phyloP scores from a whole-genome alignment of 2,888 invertebrate genomes.

The Drosophila kanekoi region DNA sequence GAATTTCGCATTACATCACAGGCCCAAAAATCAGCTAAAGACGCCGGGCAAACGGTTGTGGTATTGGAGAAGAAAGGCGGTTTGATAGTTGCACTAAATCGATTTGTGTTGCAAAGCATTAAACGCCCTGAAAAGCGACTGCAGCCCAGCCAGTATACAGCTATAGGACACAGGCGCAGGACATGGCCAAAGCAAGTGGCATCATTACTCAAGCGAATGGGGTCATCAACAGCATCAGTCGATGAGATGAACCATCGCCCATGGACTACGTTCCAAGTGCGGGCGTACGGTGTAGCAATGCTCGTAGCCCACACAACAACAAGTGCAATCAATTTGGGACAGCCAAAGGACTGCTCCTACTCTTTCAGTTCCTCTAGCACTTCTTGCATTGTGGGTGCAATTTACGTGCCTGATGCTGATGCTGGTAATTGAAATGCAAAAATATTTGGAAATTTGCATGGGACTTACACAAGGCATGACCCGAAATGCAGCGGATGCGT shows the following conservation, averaged over 20 bases:
- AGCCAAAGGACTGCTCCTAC: conserved; percentile 34
- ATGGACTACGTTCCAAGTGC: not conserved
- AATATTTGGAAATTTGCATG: conserved; percentile 74
- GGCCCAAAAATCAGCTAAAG: conserved; percentile 56
- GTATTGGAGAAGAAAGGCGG: not conserved
- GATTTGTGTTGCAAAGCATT: conserved; percentile 49
- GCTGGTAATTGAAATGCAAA: conserved; percentile 80
- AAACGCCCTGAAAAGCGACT: conserved; percentile 38
- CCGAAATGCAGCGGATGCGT: conserved; percentile 42
- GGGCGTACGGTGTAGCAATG: not conserved
- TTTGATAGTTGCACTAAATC: conserved; percentile 47
- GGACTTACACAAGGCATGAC: conserved; percentile 23
- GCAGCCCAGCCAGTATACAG: conserved; percentile 13
- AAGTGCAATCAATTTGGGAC: conserved; percentile 72
- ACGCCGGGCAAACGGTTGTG: conserved; percentile 16
- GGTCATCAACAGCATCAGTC: conserved; percentile 71
- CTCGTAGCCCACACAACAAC: conserved; percentile 1
- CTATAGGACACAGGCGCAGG: conserved; percentile 8
- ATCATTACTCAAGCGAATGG: conserved; percentile 80
- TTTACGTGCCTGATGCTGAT: conserved; percentile 68
- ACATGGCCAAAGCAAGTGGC: conserved; percentile 62
- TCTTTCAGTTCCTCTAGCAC: not conserved
- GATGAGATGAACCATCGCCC: conserved; percentile 44
- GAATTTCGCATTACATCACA: conserved; percentile 63
- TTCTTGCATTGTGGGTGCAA: conserved; percentile 43